These are phyloP conservation scores for Lindbergichthys nudifrons DNA, from an alignment of 2,797 vertebrate genomes.

Conservation along the genomic window DNA sequence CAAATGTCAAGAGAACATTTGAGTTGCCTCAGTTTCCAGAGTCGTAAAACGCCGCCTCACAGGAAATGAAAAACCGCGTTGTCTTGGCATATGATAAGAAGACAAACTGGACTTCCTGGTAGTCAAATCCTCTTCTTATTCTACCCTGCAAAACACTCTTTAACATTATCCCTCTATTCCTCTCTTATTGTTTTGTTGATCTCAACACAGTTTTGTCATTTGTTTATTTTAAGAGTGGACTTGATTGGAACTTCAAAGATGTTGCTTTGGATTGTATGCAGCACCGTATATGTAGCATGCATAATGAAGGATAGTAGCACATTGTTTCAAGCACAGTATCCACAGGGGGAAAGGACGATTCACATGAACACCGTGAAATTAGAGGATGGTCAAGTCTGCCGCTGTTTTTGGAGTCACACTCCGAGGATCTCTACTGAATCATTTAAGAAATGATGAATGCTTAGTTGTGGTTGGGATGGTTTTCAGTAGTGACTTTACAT, in stretches of 20 bases:
- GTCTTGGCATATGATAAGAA: background rate
- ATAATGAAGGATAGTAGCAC: slow-evolving; percentile 24
- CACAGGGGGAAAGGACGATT: slow-evolving; percentile 16
- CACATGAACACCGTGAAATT: slow-evolving; percentile 26
- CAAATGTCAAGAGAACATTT: background rate
- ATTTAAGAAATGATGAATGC: background rate
- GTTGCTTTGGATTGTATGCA: background rate
- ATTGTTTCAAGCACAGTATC: slow-evolving; percentile 16
- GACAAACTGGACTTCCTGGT: slow-evolving; percentile 6
- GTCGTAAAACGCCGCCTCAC: background rate
- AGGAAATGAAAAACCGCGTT: background rate
- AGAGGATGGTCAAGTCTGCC: background rate
- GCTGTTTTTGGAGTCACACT: background rate
- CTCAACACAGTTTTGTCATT: background rate
- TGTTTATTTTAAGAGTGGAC: background rate
- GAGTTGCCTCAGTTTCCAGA: background rate
- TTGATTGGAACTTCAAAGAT: background rate
- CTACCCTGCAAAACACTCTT: background rate
- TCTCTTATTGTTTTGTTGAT: background rate
- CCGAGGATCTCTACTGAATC: background rate
- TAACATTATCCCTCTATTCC: background rate
- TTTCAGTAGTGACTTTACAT: background rate
- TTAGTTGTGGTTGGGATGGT: background rate
- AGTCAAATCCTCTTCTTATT: background rate
- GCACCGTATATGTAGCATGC: slow-evolving; percentile 5